A percentile compares a stretch with the other conserved stretches of the same genome.
Conservation (phyloP, 2,113 vertebrate species). For the Neomonachus schauinslandi region DNA sequence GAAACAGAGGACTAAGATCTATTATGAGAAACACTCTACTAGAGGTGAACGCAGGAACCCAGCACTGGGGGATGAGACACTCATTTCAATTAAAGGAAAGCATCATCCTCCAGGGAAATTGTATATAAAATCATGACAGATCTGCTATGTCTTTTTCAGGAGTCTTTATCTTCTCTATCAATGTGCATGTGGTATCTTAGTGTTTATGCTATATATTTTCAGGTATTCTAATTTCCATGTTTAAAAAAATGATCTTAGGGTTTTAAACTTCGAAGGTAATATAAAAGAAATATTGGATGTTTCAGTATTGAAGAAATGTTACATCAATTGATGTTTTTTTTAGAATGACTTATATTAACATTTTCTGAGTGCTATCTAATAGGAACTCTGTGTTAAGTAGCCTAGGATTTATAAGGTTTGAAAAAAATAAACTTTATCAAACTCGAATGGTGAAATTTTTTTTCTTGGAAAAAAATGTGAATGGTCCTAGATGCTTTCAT, state of each 20-base stretch:
- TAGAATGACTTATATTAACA: background rate
- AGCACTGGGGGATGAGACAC: background rate
- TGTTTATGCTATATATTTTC: background rate
- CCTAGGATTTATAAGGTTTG: background rate
- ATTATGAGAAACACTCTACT: background rate
- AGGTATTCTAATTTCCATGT: conserved; percentile 43
- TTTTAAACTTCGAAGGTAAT: background rate
- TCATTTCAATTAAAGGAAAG: background rate
- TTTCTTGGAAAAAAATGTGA: conserved; percentile 23
- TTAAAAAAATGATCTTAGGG: conserved; percentile 11
- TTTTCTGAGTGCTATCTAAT: background rate
- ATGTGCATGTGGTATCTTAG: background rate
- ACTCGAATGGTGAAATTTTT: background rate
- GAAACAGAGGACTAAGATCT: background rate
- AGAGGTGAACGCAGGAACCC: background rate
- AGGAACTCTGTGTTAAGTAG: background rate
- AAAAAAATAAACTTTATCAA: conserved; percentile 34
- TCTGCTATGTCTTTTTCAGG: background rate
- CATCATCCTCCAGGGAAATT: background rate
- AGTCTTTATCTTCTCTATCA: background rate
- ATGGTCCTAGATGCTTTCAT: background rate
- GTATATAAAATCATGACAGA: background rate
- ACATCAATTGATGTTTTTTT: background rate
- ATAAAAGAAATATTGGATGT: background rate
- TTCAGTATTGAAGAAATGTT: background rate